These are phyloP conservation scores for Cebus imitator DNA, from an alignment of 2,113 vertebrate species.

Conservation along the genomic window DNA sequence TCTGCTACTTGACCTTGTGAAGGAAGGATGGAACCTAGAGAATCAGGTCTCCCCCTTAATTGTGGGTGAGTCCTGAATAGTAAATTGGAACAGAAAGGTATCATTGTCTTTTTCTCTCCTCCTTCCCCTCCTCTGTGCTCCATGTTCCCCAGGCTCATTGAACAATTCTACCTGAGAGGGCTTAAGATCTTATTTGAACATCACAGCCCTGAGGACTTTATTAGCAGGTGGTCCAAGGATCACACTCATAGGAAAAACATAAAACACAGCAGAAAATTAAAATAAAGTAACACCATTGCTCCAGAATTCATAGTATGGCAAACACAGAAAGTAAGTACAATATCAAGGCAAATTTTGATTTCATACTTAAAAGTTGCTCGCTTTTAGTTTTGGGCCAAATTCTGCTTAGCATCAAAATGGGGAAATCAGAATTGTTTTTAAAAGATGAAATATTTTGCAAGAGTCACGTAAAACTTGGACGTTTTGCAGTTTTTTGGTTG, in stretches of 20 bases:
- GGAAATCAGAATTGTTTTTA: background rate
- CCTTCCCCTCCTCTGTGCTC: rapidly evolving
- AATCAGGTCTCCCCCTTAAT: background rate
- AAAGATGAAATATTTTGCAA: background rate
- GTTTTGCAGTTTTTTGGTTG: background rate
- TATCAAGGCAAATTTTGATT: background rate
- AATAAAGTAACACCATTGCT: background rate
- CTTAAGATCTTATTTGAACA: background rate
- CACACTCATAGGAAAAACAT: background rate
- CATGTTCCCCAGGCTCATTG: background rate
- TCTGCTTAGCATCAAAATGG: background rate
- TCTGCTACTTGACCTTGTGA: background rate
- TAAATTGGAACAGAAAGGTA: background rate
- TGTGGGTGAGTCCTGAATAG: background rate
- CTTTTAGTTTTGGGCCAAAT: background rate
- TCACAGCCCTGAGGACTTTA: background rate
- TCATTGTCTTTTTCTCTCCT: background rate
- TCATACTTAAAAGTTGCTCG: background rate
- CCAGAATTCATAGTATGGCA: background rate
- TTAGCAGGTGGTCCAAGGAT: background rate
- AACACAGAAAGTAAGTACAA: background rate
- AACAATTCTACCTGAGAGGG: background rate
- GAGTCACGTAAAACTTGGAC: background rate
- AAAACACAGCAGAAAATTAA: background rate
- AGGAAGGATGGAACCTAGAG: background rate